These are phyloP conservation scores for Dicycla oo DNA, from an alignment of 2,888 invertebrate genomes.

Conservation along the genomic window DNA sequence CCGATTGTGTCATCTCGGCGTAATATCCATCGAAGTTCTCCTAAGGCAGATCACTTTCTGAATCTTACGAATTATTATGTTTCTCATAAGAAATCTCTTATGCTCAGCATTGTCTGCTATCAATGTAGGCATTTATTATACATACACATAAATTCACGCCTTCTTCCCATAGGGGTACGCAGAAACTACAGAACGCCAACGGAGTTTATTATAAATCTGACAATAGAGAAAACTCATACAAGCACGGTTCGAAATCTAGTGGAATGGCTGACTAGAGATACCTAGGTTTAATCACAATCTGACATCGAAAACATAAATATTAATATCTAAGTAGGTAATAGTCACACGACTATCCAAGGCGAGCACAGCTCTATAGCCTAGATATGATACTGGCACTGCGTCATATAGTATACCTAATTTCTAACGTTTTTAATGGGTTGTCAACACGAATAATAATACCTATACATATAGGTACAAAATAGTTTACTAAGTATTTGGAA, in stretches of 20 bases:
- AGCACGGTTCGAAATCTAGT: conserved; percentile 10
- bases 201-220: conserved; percentile 20
- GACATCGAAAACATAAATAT: conserved; percentile 24
- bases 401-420: neutral
- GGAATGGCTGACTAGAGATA: neutral
- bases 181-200: too few species aligned
- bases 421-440: neutral
- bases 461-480: neutral
- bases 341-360: conserved; percentile 30
- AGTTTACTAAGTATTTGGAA: neutral
- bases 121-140: neutral
- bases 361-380: conserved; percentile 5
- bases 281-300: neutral
- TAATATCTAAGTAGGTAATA: neutral
- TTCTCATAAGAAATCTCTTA: conserved; percentile 25
- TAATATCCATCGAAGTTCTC: neutral
- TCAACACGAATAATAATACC: neutral
- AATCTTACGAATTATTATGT: conserved; percentile 2
- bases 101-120: conserved; percentile 23
- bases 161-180: too few species aligned
- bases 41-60: conserved; percentile 14
- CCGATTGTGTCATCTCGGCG: too few species aligned
- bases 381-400: conserved; percentile 5
- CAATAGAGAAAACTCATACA: conserved; percentile 16
- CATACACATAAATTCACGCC: too few species aligned